Evolutionary conservation across 2,888 invertebrate genomes (phyloP).

Genomic region (Acleris emargana): DNA sequence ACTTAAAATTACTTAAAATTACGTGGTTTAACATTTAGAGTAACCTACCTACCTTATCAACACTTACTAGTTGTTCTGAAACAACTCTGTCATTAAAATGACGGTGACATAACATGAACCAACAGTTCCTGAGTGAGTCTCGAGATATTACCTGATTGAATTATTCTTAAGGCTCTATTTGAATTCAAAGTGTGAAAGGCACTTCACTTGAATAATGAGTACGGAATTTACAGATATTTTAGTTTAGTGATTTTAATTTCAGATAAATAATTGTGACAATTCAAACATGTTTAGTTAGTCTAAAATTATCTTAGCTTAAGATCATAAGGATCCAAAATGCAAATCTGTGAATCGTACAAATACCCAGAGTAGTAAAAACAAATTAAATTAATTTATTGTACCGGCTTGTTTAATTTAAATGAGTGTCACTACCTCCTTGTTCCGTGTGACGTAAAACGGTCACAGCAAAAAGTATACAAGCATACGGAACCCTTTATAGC

Average conservation of each 20-base stretch:
- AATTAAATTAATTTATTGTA: conserved; percentile 8
- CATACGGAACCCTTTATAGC: conserved; percentile 40
- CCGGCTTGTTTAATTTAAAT: conserved; percentile 34
- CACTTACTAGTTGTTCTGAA: conserved; percentile 57
- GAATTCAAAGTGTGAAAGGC: conserved; percentile 70
- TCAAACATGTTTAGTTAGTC: conserved; percentile 39
- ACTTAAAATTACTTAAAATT: conserved; percentile 68
- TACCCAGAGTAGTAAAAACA: conserved; percentile 21
- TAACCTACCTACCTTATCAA: conserved; percentile 53
- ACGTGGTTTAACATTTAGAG: conserved; percentile 66
- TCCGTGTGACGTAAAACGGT: conserved; percentile 54
- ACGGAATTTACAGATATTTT: conserved; percentile 40
- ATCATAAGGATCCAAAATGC: conserved; percentile 54
- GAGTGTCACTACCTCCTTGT: conserved; percentile 63
- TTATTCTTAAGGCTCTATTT: conserved; percentile 37
- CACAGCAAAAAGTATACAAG: conserved; percentile 57
- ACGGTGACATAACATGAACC: background rate
- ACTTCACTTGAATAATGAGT: conserved; percentile 67
- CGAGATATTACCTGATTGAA: conserved; percentile 21
- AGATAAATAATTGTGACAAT: conserved; percentile 40
- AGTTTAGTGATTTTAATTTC: conserved; percentile 35
- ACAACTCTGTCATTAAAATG: conserved; percentile 44
- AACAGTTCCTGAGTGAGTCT: background rate
- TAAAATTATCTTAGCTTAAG: conserved; percentile 44
- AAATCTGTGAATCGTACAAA: conserved; percentile 40